These are phyloP conservation scores for Tipula vernalis DNA, from an alignment of 2,888 invertebrate genomes.

Conservation along the genomic window DNA sequence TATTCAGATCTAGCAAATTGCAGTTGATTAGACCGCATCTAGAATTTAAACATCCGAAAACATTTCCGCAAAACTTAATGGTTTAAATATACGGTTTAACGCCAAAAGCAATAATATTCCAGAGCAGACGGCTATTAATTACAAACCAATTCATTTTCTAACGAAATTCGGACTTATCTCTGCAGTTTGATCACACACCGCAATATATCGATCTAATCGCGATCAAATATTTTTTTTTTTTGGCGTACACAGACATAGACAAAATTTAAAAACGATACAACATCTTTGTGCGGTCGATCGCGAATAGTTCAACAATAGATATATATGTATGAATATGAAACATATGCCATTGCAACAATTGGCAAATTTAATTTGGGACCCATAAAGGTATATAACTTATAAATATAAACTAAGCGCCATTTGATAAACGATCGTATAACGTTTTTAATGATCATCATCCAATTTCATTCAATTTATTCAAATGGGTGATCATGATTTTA, in stretches of 20 bases:
- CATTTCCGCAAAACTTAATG: neutral
- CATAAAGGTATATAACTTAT: neutral
- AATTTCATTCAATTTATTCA: neutral
- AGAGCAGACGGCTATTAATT: neutral
- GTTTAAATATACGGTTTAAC: neutral
- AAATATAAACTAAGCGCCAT: neutral
- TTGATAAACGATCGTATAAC: neutral
- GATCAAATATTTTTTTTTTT: neutral
- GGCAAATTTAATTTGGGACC: neutral
- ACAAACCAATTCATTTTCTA: neutral
- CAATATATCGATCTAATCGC: neutral
- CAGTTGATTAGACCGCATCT: too few species aligned
- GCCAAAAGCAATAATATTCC: neutral
- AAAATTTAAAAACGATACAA: neutral
- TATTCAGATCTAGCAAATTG: too few species aligned
- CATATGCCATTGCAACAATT: neutral
- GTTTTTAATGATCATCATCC: neutral
- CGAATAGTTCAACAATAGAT: neutral
- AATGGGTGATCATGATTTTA: neutral
- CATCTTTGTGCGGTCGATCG: neutral
- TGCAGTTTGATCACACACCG: neutral
- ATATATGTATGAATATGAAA: neutral
- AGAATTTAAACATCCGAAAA: neutral
- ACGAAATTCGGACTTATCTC: neutral
- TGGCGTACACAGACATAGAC: too few species aligned